Evolutionary conservation across 2,888 invertebrate species (phyloP).

Genomic region (Dolichomitus sp.): DNA sequence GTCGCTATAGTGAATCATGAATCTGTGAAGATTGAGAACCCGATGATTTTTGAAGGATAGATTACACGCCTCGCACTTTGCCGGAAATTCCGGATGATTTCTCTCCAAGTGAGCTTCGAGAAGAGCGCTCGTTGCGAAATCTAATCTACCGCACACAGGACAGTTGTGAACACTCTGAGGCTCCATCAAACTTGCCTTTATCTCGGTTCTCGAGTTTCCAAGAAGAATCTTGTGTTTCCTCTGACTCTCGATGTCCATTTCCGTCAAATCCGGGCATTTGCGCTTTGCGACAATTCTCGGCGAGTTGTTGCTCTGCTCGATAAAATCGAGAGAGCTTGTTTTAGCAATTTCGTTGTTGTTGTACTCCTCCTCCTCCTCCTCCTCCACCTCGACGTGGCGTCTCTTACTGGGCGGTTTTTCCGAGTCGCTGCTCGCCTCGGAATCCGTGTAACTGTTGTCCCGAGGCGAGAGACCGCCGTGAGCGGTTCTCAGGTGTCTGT

Average conservation of each 20-base stretch:
- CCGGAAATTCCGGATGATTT: conserved; percentile 89
- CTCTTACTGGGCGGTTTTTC: conserved; percentile 72
- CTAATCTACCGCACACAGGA: conserved; percentile 89
- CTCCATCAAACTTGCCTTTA: conserved; percentile 71
- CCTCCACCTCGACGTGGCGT: conserved; percentile 65
- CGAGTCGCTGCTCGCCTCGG: conserved; percentile 81
- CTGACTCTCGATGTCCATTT: conserved; percentile 68
- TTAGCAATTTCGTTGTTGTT: conserved; percentile 89
- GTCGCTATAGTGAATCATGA: conserved; percentile 87
- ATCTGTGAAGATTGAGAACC: conserved; percentile 91
- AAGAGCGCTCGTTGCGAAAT: conserved; percentile 88
- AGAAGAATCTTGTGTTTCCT: conserved; percentile 80
- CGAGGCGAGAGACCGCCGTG: conserved; percentile 77
- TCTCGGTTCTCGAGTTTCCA: conserved; percentile 80
- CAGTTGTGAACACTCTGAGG: conserved; percentile 84
- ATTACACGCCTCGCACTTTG: conserved; percentile 92
- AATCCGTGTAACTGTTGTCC: conserved; percentile 79
- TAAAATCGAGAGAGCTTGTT: conserved; percentile 74
- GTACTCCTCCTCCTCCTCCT: conserved; percentile 80
- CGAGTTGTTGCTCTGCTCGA: conserved; percentile 58
- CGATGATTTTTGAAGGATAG: conserved; percentile 92
- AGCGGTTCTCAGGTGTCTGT: conserved; percentile 91
- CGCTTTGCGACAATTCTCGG: conserved; percentile 70
- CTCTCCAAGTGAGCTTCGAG: conserved; percentile 90
- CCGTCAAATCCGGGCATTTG: conserved; percentile 73